Conservation (phyloP, 1,140 invertebrate genomes). For the Cyphomyrmex costatus region DNA sequence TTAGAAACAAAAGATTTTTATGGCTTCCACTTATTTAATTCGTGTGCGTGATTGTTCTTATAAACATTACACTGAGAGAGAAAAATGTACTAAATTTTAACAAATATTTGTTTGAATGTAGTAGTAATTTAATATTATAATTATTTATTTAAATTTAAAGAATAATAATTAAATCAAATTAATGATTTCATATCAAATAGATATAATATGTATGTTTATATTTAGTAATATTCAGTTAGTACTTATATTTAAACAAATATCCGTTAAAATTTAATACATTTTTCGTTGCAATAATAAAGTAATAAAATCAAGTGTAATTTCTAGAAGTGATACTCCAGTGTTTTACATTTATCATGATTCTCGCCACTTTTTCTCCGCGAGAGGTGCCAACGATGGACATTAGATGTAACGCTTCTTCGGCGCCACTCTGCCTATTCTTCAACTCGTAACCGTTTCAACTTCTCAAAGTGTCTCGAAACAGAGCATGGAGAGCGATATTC, state of each 20-base stretch:
- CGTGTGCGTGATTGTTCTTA: background rate
- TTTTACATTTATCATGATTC: background rate
- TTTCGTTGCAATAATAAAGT: background rate
- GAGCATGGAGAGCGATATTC: conserved; percentile 65
- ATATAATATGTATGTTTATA: too few relatives aligned
- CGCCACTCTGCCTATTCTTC: background rate
- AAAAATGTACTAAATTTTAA: too few relatives aligned
- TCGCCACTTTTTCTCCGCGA: background rate
- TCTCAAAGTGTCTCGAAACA: conserved; percentile 44
- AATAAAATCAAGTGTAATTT: conserved; percentile 35
- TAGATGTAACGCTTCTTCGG: background rate
- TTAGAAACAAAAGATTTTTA: background rate
- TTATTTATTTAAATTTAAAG: too few relatives aligned
- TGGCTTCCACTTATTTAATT: background rate
- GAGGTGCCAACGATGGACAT: conserved; percentile 21
- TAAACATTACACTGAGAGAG: too few relatives aligned
- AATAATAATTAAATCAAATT: too few relatives aligned
- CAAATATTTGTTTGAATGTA: too few relatives aligned
- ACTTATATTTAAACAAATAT: too few relatives aligned
- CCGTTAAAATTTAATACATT: too few relatives aligned
- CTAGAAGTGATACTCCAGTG: background rate
- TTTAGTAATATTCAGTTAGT: too few relatives aligned
- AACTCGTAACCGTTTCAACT: background rate
- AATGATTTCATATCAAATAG: too few relatives aligned
- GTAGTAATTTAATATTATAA: too few relatives aligned